These are phyloP conservation scores for Plemyria rubiginata DNA, from an alignment of 2,888 invertebrate genomes.

Conservation along the genomic window DNA sequence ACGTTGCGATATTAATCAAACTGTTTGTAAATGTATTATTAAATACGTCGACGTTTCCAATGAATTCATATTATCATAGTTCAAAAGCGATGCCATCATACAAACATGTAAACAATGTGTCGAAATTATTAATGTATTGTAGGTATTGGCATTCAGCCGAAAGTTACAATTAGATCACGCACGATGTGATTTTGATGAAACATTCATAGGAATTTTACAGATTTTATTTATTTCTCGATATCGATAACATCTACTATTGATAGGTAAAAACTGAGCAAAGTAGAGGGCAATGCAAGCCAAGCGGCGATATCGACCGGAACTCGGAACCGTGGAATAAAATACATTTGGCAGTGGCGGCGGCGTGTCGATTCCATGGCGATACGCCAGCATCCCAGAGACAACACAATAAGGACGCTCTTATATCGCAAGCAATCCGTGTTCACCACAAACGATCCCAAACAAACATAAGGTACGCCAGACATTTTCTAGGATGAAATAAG, in stretches of 20 bases:
- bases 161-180: conserved; percentile 20
- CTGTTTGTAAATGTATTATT: conserved; percentile 45
- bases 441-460: conserved; percentile 64
- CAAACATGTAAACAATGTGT: conserved; percentile 34
- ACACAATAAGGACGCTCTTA: conserved; percentile 76
- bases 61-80: conserved; percentile 38
- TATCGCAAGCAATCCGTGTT: conserved; percentile 75
- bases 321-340: conserved; percentile 60
- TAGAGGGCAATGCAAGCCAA: conserved; percentile 59
- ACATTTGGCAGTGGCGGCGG: conserved; percentile 62
- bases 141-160: conserved; percentile 31
- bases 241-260: conserved; percentile 1
- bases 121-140: conserved; percentile 31
- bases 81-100: conserved; percentile 29
- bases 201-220: no score
- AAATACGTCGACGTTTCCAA: conserved; percentile 31
- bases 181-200: conserved; percentile 10
- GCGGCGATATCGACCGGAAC: conserved; percentile 71
- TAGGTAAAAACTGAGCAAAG: conserved; percentile 37
- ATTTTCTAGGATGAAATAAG: conserved; percentile 20
- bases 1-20: conserved; percentile 45
- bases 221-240: conserved; percentile 7
- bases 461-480: conserved; percentile 27
- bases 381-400: conserved; percentile 71
- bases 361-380: conserved; percentile 63